phyloP scores from a whole-genome alignment of 1,140 invertebrate genomes.

The Drosophila lacteicornis region DNA sequence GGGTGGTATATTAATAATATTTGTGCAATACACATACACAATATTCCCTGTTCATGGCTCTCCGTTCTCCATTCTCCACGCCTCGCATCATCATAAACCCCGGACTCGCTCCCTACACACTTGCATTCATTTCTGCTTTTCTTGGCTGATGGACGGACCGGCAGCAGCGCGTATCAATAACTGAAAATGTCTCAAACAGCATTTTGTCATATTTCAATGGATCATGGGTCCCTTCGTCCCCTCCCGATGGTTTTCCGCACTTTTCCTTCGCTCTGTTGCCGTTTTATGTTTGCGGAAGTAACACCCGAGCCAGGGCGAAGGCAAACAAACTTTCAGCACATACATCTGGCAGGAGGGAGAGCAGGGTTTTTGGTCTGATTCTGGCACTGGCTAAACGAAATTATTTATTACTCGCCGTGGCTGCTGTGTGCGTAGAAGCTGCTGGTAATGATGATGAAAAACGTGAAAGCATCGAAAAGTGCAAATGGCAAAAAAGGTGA shows the following conservation, averaged over 20 bases:
- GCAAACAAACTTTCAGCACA: conserved; percentile 80
- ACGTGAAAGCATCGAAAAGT: conserved; percentile 83
- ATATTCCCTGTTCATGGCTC: conserved; percentile 8
- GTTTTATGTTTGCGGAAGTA: conserved; percentile 79
- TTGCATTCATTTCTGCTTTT: conserved; percentile 62
- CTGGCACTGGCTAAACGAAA: conserved; percentile 73
- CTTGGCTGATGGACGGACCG: conserved; percentile 57
- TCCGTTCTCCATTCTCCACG: background rate
- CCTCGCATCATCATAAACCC: conserved; percentile 57
- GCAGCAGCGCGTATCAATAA: conserved; percentile 71
- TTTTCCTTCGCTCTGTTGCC: conserved; percentile 4
- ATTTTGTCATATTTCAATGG: conserved; percentile 83
- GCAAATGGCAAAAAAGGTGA: conserved; percentile 70
- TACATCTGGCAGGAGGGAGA: conserved; percentile 44
- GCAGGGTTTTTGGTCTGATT: conserved; percentile 42
- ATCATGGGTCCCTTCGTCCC: conserved; percentile 24
- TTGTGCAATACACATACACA: conserved; percentile 22
- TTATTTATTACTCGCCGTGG: conserved; percentile 71
- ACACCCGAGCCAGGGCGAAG: conserved; percentile 52
- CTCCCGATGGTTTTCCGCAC: conserved; percentile 6
- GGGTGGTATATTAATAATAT: conserved; percentile 74
- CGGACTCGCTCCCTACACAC: conserved; percentile 46
- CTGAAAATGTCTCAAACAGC: conserved; percentile 84
- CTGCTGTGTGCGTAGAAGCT: conserved; percentile 50
- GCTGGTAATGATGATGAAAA: conserved; percentile 81